Evolutionary conservation across 2,113 vertebrate species (phyloP).

Genomic region (Sus scrofa): DNA sequence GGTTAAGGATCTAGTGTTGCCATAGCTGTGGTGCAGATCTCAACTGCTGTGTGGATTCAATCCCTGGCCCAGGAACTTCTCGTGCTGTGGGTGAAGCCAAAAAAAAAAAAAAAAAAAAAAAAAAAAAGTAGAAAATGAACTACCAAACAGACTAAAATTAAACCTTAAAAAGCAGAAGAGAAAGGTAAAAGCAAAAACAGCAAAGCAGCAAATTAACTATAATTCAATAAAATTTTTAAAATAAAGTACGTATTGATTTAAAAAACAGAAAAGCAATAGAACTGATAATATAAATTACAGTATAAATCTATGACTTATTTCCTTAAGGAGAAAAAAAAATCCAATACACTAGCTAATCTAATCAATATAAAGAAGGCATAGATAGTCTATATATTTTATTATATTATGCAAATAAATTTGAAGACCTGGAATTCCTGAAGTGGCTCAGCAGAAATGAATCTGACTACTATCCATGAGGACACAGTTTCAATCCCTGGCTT

Average conservation of each 20-base stretch:
- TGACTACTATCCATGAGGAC: no score
- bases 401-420: neutral
- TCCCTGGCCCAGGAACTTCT: no score
- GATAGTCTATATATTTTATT: neutral
- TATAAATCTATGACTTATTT: neutral
- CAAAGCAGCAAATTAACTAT: no score
- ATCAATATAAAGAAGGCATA: neutral
- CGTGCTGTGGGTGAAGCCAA: no score
- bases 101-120: no score
- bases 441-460: no score
- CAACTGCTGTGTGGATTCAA: no score
- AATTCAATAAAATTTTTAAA: no score
- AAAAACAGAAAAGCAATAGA: conserved; percentile 39
- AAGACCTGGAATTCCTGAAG: neutral
- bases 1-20: no score
- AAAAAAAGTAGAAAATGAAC: neutral
- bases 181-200: neutral
- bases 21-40: no score
- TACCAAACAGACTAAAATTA: neutral
- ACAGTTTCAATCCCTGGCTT: no score
- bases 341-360: neutral
- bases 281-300: neutral
- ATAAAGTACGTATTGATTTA: no score
- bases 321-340: neutral
- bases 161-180: neutral